phyloP scores from a whole-genome alignment of 2,888 invertebrate genomes.

The Geotrupes spiniger region DNA sequence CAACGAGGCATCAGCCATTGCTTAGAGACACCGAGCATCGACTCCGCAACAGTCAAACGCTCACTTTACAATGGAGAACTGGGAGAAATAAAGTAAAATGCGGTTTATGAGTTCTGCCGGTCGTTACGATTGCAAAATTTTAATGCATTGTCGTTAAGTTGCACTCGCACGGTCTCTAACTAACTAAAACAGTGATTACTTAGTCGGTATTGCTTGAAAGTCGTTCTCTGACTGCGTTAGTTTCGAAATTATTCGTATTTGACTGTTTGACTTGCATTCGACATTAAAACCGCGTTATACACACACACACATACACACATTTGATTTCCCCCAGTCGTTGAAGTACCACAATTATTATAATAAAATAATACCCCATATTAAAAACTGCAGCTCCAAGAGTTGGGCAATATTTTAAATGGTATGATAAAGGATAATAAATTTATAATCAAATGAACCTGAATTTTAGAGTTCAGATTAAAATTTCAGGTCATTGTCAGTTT shows the following conservation, averaged over 20 bases:
- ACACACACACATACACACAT: no score
- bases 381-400: no score
- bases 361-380: no score
- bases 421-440: no score
- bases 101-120: constrained; percentile 29
- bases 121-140: constrained; percentile 44
- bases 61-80: constrained; percentile 10
- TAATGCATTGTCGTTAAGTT: constrained; percentile 43
- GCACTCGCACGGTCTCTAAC: constrained; percentile 32
- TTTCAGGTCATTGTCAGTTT: no score
- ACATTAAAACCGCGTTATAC: no score
- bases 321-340: no score
- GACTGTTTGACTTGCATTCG: no score
- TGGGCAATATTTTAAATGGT: no score
- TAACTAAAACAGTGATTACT: constrained; percentile 43
- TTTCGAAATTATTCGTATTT: background rate
- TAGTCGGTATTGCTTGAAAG: constrained; percentile 36
- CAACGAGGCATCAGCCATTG: constrained; percentile 26
- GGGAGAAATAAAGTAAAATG: constrained; percentile 20
- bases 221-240: constrained; percentile 8
- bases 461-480: no score
- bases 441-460: no score
- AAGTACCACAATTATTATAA: no score
- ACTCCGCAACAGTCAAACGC: constrained; percentile 6
- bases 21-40: constrained; percentile 15